Conservation (phyloP, 2,888 invertebrate species). For the Artemia sp. region DNA sequence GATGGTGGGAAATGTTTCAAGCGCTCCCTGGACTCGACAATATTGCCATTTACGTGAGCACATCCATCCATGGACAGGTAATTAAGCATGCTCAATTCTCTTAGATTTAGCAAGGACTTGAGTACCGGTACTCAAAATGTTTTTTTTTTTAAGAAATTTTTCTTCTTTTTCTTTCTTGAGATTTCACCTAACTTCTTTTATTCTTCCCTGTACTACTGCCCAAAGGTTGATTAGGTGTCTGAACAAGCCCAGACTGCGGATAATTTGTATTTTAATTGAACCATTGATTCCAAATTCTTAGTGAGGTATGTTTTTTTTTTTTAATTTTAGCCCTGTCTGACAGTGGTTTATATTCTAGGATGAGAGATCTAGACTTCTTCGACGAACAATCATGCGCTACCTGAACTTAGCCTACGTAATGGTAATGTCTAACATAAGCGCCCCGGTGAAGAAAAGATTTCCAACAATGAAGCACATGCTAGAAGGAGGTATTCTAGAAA, state of each 20-base stretch:
- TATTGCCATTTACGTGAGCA: constrained; percentile 66
- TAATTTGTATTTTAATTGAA: not conserved
- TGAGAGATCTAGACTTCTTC: constrained; percentile 61
- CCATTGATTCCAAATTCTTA: constrained; percentile 13
- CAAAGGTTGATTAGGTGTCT: too few species aligned
- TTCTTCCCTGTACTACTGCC: too few species aligned
- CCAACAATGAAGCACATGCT: constrained; percentile 65
- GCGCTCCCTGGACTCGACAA: constrained; percentile 71
- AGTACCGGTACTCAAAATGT: too few species aligned
- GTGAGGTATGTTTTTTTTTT: constrained; percentile 5
- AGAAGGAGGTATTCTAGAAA: constrained; percentile 41
- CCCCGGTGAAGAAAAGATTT: constrained; percentile 71
- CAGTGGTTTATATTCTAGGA: constrained; percentile 36
- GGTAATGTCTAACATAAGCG: constrained; percentile 68
- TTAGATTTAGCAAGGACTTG: too few species aligned
- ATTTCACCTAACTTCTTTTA: too few species aligned
- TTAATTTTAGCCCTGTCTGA: constrained; percentile 16
- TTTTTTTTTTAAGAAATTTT: too few species aligned
- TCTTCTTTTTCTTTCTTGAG: too few species aligned
- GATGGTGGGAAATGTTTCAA: constrained; percentile 79
- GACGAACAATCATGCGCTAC: constrained; percentile 63
- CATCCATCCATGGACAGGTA: constrained; percentile 58
- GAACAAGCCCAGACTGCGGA: too few species aligned
- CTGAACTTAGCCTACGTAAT: constrained; percentile 69
- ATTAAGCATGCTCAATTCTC: not conserved